Evolutionary conservation across 2,113 vertebrate species (phyloP), one percentile per base, ranked within the genome.

Genomic region (Lepus timidus): DNA sequence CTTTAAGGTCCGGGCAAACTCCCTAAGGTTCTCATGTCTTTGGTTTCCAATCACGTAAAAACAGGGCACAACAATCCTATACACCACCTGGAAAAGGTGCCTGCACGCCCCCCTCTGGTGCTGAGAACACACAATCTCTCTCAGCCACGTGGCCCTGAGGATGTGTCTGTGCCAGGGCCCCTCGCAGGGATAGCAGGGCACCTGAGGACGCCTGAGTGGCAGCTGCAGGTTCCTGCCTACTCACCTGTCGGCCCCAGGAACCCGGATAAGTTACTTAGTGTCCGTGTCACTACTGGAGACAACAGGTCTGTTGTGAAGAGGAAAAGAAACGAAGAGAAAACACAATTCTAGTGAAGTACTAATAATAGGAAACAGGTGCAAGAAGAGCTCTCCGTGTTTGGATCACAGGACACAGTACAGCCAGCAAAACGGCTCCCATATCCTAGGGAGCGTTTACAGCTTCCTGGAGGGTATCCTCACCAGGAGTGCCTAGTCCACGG

Each of bases 381-480:
- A 49, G 76, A 12, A 13, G 13, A 44, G 9, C 3, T n/a, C 20
- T 49, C 1, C 1, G 29, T 4, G n/a, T 61, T 25, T 27, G 51
- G 31, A 36, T 27, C 12, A n/a, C 0, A n/a, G 17, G 39, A 9
- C 23, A 29, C 17, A 25, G 2, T 3, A 62, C 2, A 13, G 20
- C n/a, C 36, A 13, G 36, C 52, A 64, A 49, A 39, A 33, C 31
- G 20, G 29, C 5, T 19, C 11, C 25, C 8, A 2, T 2, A 3
- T n/a, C 22, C 22, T 12, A 4, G 7, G 3, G 10, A 49, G 29
- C 20, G 51, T 0, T 36, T 0, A 13, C 11, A 8, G 1, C 2
- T n/a, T 27, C n/a, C 31, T 31, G 64, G 10, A 36, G 17, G 33
- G 3, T 10, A 12, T 44, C 44, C 44, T 44, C 44, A 44, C 44